phyloP scores from a whole-genome alignment of 2,888 invertebrate species.

The Mongoloraphidia duomilia region DNA sequence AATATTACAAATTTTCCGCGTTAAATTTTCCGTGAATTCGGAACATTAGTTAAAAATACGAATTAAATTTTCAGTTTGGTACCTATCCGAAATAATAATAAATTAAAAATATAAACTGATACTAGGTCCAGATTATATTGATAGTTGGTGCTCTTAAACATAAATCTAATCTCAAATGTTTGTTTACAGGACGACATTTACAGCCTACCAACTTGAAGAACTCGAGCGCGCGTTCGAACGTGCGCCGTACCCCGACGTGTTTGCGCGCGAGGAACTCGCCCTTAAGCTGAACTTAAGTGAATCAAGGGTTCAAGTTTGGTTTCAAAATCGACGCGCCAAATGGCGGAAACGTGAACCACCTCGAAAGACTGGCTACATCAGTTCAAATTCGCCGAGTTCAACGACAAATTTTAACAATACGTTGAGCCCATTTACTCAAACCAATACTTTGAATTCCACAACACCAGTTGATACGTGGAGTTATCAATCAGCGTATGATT shows the following conservation, averaged over 20 bases:
- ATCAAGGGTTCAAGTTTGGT: slow-evolving; percentile 64
- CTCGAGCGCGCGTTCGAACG: slow-evolving; percentile 87
- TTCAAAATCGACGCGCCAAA: slow-evolving; percentile 82
- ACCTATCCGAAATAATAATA: too few relatives aligned
- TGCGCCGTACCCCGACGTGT: slow-evolving; percentile 92
- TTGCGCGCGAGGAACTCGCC: slow-evolving; percentile 86
- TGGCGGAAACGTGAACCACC: slow-evolving; percentile 92
- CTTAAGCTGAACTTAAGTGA: slow-evolving; percentile 82
- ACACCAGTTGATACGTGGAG: slow-evolving; percentile 69
- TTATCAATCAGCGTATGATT: slow-evolving; percentile 62
- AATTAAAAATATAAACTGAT: too few relatives aligned
- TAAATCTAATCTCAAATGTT: slow-evolving; percentile 10
- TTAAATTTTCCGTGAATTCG: too few relatives aligned
- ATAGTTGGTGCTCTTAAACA: too few relatives aligned
- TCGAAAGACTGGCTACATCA: slow-evolving; percentile 70
- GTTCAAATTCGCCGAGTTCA: slow-evolving; percentile 52
- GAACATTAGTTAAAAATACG: too few relatives aligned
- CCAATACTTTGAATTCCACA: slow-evolving; percentile 31
- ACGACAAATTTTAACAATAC: slow-evolving; percentile 34
- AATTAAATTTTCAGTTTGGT: too few relatives aligned
- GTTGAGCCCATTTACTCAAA: slow-evolving; percentile 45
- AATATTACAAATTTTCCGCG: too few relatives aligned
- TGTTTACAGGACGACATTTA: slow-evolving; percentile 77
- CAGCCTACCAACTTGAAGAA: slow-evolving; percentile 87
- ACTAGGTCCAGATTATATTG: too few relatives aligned